Base-by-base conservation (phyloP, 2,113 vertebrate genomes). In the Sturnus vulgaris region DNA sequence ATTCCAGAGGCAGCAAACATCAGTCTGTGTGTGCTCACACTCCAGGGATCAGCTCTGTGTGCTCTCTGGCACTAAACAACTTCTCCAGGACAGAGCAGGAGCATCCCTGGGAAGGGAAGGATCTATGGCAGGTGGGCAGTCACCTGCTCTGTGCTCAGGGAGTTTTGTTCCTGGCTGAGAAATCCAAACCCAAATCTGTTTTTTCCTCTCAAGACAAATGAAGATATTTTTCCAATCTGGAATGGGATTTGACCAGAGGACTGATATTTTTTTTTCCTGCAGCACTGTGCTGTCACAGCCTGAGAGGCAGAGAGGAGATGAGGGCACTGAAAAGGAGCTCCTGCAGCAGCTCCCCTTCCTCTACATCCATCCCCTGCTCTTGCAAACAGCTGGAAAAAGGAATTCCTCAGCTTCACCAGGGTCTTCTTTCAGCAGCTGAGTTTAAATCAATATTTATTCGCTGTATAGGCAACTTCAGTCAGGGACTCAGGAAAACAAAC, bases 11-110 rank as follows among this genome's bases (percentile, higher is more conserved):
- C 83, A 49, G 66, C 15, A 75, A 91, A 61, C 55, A 78, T 20
- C 65, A 25, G 9, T 61, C 40, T 19, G 9, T 5, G 65, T 28
- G 42, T 22, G 50, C 72, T 81, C 64, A 73, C n/a, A 28, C 83
- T 64, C 31, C 0, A 0, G 72, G 37, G 37, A 56, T 21, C 0
- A 0, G 15, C 50, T 64, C 14, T n/a, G 14, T 24, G 42, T 12
- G 50, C 59, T 55, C 42, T 12, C 80, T 77, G 64, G 49, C 39
- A 50, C 56, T 18, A 25, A 63, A 42, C 12, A 52, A 0, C 33
- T 53, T 46, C 68, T 75, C 60, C 77, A 47, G 56, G 61, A 35
- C 19, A 63, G 42, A 72, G 50, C 35, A 42, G 82, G 40, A 89
- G 35, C 66, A 64, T 44, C 53, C 79, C 23, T 1, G 27, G 57